Conservation (phyloP, 2,113 vertebrate genomes). For the Montifringilla adamsi region DNA sequence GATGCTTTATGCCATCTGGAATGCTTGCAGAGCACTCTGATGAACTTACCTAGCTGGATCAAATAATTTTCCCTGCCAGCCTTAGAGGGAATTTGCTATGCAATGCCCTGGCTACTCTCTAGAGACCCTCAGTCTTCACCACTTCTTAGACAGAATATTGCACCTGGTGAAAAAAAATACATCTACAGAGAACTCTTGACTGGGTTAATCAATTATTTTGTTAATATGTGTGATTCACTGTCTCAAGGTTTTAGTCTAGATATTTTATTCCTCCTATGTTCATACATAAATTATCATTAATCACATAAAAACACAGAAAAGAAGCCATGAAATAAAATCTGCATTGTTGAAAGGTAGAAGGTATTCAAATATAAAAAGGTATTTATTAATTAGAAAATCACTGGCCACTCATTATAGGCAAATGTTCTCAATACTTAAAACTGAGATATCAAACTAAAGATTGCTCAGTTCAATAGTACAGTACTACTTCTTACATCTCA, state of each 20-base stretch:
- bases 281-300: not conserved
- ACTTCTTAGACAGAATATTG: not conserved
- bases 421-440: not conserved
- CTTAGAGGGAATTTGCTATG: not conserved
- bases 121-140: not conserved
- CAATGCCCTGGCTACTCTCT: not conserved
- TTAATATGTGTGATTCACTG: not conserved
- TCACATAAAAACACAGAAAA: not conserved
- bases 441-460: rapidly evolving
- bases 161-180: not conserved
- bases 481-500: not conserved
- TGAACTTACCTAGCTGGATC: not conserved
- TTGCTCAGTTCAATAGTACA: not conserved
- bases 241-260: not conserved
- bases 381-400: not conserved
- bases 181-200: not conserved
- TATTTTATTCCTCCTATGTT: not conserved
- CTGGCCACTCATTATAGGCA: rapidly evolving
- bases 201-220: not conserved
- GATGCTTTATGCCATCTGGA: not conserved
- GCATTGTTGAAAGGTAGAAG: not conserved
- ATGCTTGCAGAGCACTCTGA: not conserved
- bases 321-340: not conserved
- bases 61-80: not conserved
- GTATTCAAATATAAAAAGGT: not conserved